Base-by-base conservation (phyloP, 2,797 vertebrate genomes). In the Margarornis squamiger region DNA sequence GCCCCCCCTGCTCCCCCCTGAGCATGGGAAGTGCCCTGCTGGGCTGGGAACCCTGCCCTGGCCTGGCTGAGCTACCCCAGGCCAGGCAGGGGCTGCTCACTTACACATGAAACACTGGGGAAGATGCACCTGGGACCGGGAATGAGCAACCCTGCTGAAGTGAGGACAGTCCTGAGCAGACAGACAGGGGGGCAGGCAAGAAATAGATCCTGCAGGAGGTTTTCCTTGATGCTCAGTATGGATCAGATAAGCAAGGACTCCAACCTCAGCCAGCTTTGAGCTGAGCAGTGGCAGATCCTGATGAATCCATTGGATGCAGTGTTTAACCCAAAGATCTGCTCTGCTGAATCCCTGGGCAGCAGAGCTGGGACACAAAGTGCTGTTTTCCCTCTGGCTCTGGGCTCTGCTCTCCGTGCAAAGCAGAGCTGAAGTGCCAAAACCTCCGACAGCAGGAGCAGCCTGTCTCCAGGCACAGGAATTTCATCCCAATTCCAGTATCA, bases 21-120 rank as follows among this genome's bases (percentile, higher is more conserved):
- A 34, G 13, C 32, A 3, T 10, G 91, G 95, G 95, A 96, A 96
- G 82, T 59, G 57, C 54, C 92, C 95, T 22, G 48, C 92, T 8
- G 86, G 1, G 84, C 71, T 49, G 86, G 8, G 75, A 81, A 43
- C 51, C 71, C 67, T 90, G 88, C 90, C 91, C 86, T 6, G 49
- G 27, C 36, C 39, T 82, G 2, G 39, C 78, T 27, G 54, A 13
- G 7, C 23, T 23, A 9, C 24, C 75, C 88, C 66, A 1, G 6
- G 8, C 79, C 14, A 39, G 78, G 45, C 88, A 7, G 63, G 71
- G 78, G 51, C 85, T 86, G 62, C 73, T 76, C 87, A 3, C 54
- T 74, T 38, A 45, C 62, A 26, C 85, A 19, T 32, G 52, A 29
- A 92, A 93, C 70, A 9, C 58, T 76, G 0, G 54, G 78, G 88